A percentile compares a stretch with the other conserved stretches of the same genome.
These are phyloP conservation scores for Hyperoodon ampullatus DNA, from an alignment of 2,113 vertebrate species.

Conservation along the genomic window DNA sequence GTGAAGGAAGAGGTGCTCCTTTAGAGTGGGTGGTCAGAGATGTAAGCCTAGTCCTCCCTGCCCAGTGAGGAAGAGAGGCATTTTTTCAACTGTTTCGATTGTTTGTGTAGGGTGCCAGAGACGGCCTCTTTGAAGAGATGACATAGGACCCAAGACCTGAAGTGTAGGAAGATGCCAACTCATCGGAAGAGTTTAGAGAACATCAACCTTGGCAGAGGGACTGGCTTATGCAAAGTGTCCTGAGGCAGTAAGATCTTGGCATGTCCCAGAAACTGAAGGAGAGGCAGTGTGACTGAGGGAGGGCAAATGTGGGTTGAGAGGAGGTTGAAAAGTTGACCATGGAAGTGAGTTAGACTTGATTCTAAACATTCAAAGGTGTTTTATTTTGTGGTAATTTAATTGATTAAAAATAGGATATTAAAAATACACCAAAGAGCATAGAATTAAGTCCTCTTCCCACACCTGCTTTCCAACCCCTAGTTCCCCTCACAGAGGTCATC, in stretches of 20 bases:
- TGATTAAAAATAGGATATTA: slow-evolving; percentile 34
- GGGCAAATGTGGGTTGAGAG: neutral
- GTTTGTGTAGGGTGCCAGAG: neutral
- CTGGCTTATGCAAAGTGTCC: neutral
- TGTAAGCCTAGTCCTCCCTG: neutral
- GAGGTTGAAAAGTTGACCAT: neutral
- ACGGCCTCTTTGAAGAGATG: neutral
- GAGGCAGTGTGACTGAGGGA: neutral
- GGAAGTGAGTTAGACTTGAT: neutral
- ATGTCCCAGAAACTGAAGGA: neutral
- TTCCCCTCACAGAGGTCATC: neutral
- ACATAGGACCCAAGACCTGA: neutral
- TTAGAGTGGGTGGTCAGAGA: neutral
- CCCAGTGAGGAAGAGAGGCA: neutral
- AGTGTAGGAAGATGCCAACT: slow-evolving; percentile 28
- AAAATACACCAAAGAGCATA: neutral
- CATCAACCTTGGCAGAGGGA: neutral
- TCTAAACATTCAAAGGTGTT: neutral
- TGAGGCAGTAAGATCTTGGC: neutral
- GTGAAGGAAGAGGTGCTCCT: neutral
- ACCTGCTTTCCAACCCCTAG: neutral
- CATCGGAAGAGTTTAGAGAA: neutral
- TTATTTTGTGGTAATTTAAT: slow-evolving; percentile 6
- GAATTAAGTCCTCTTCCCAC: neutral
- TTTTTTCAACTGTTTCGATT: neutral